Percentiles rank a stretch among this genome's conserved stretches.
Evolutionary conservation across 2,797 vertebrate species (phyloP).

Genomic region (Ataeniobius toweri): DNA sequence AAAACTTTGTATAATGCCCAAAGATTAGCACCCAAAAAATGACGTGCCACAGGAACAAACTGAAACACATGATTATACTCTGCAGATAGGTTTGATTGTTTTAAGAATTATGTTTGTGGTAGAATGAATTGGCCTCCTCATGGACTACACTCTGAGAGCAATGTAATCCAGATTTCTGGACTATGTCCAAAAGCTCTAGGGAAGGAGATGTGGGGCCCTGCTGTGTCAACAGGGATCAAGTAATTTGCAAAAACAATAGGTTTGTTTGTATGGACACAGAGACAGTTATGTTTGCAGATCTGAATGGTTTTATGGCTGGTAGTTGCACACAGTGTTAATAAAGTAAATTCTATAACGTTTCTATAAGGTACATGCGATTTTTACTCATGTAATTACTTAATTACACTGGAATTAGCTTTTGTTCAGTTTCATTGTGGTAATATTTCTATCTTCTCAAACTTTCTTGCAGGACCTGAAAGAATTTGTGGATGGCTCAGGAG

Average conservation of each 20-base stretch:
- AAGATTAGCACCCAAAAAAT: neutral
- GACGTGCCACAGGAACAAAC: neutral
- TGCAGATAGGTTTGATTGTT: neutral
- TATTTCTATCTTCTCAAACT: conserved; percentile 5
- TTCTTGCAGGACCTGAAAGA: conserved; percentile 86
- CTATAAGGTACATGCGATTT: neutral
- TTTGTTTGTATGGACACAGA: conserved; percentile 6
- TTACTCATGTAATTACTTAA: neutral
- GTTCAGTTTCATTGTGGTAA: neutral
- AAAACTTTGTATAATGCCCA: neutral
- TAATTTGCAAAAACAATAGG: neutral
- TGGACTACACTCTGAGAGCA: neutral
- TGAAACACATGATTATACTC: neutral
- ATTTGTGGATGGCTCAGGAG: conserved; percentile 91
- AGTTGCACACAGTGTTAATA: neutral
- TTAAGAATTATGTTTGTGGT: neutral
- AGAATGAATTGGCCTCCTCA: conserved; percentile 4
- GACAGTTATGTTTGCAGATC: neutral
- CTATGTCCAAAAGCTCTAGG: neutral
- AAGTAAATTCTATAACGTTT: neutral
- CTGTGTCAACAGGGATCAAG: conserved; percentile 17
- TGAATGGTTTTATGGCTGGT: neutral
- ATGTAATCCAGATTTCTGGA: conserved; percentile 1
- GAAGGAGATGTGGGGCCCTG: neutral
- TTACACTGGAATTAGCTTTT: neutral